Percentiles rank a stretch among this genome's conserved stretches.
These are phyloP conservation scores for Acrocephalus kingi DNA, from an alignment of 2,113 vertebrate species.

Conservation along the genomic window DNA sequence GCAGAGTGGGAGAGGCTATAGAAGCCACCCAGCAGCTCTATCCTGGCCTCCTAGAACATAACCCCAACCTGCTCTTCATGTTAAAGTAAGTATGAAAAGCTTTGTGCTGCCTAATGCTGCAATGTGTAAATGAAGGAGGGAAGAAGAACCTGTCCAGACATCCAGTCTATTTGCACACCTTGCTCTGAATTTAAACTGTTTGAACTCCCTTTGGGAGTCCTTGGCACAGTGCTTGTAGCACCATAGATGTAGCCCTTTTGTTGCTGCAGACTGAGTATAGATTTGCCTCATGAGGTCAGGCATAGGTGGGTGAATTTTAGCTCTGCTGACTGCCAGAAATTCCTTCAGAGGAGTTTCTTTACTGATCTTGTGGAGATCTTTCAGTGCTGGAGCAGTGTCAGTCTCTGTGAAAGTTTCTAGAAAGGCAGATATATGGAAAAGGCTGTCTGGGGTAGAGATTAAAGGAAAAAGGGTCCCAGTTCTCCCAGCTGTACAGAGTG, in stretches of 20 bases:
- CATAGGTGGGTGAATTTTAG: neutral
- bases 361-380: neutral
- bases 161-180: neutral
- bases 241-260: neutral
- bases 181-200: neutral
- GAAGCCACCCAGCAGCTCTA: constrained; percentile 95
- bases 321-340: neutral
- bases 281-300: neutral
- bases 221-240: neutral
- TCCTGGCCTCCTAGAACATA: constrained; percentile 93
- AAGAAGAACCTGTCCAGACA: neutral
- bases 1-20: constrained; percentile 95
- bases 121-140: constrained; percentile 23
- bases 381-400: neutral
- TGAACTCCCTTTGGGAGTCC: neutral
- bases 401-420: neutral
- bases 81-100: constrained; percentile 88
- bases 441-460: neutral
- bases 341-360: neutral
- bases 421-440: neutral
- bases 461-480: neutral
- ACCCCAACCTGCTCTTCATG: constrained; percentile 98
- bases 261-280: neutral
- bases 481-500: neutral
- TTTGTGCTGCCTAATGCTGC: neutral